Evolutionary conservation across 2,888 invertebrate species (phyloP).

Genomic region (Amblyteles armatorius): DNA sequence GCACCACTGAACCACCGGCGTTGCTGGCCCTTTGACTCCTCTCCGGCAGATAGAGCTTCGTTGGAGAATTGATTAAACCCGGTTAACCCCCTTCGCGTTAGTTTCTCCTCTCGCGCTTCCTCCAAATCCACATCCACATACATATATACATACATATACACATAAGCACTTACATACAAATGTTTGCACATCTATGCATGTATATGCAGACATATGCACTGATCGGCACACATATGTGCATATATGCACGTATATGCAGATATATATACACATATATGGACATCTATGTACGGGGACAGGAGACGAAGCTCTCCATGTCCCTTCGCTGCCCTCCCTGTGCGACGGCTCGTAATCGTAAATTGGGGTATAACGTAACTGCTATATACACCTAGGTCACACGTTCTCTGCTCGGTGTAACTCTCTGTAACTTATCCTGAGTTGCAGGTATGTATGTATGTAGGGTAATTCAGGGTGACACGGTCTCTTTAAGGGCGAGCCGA

Average conservation of each 20-base stretch:
- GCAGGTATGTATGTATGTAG: neutral
- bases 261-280: too few species aligned
- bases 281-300: neutral
- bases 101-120: conserved; percentile 65
- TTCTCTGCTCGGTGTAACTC: conserved; percentile 45
- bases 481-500: neutral
- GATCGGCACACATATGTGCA: too few species aligned
- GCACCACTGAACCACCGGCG: conserved; percentile 55
- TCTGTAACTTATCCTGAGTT: conserved; percentile 19
- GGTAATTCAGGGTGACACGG: neutral
- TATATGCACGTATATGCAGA: too few species aligned
- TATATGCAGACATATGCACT: too few species aligned
- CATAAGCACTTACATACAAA: too few species aligned
- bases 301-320: conserved; percentile 5
- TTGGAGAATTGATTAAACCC: conserved; percentile 76
- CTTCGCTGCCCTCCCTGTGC: conserved; percentile 40
- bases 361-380: conserved; percentile 69
- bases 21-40: conserved; percentile 27
- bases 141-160: too few species aligned
- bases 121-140: neutral
- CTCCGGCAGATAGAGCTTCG: conserved; percentile 32
- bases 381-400: conserved; percentile 44
- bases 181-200: neutral
- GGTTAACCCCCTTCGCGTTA: conserved; percentile 74
- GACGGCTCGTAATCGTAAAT: conserved; percentile 76